A percentile compares a stretch with the other conserved stretches of the same genome.
These are phyloP conservation scores for Galleria mellonella DNA, from an alignment of 1,140 invertebrate species.

Conservation along the genomic window DNA sequence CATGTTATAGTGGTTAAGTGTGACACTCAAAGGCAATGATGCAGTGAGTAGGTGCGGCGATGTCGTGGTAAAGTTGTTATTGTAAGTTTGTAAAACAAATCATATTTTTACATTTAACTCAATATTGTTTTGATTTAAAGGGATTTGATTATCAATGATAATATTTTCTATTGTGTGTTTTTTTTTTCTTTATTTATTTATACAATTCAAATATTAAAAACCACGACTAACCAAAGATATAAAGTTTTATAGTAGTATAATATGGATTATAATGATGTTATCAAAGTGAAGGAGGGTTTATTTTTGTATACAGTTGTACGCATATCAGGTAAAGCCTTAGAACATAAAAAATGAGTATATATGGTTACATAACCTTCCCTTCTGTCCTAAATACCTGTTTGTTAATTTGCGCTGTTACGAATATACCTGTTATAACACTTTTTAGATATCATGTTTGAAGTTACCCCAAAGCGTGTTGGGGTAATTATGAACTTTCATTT, in stretches of 20 bases:
- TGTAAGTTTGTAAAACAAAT: too few species aligned
- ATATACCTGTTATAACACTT: too few species aligned
- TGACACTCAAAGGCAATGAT: slow-evolving; percentile 56
- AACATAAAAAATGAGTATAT: slow-evolving; percentile 12
- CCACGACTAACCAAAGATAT: neutral
- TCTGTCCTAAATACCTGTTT: slow-evolving; percentile 10
- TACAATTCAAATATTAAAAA: neutral
- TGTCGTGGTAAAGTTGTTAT: too few species aligned
- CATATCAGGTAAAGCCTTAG: slow-evolving; percentile 67
- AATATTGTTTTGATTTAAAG: too few species aligned
- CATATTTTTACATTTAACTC: too few species aligned
- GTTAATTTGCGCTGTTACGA: too few species aligned
- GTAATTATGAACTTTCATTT: too few species aligned
- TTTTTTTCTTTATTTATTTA: too few species aligned
- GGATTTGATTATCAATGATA: too few species aligned
- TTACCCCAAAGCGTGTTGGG: too few species aligned
- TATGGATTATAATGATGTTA: slow-evolving; percentile 47
- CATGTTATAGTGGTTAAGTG: slow-evolving; percentile 13
- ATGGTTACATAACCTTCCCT: slow-evolving; percentile 7
- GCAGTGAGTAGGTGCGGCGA: slow-evolving; percentile 8
- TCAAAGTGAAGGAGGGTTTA: slow-evolving; percentile 54
- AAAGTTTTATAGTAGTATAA: slow-evolving; percentile 2
- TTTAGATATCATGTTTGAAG: too few species aligned
- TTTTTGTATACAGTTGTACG: slow-evolving; percentile 62
- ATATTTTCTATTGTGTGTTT: too few species aligned